Evolutionary conservation across 1,140 invertebrate genomes (phyloP).

Genomic region (Chlorops oryzae): DNA sequence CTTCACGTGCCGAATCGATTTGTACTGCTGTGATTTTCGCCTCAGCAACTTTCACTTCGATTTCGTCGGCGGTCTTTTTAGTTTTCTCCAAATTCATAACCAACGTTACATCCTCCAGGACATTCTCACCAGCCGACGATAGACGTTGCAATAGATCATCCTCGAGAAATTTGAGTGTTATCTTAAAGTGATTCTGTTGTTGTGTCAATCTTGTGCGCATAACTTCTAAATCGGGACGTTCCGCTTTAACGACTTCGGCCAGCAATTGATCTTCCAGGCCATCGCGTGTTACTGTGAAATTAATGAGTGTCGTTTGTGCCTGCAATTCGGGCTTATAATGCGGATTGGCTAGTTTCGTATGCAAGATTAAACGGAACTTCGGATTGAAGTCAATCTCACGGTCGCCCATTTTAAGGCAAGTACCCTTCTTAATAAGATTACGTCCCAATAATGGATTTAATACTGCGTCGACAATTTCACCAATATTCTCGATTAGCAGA

Average conservation of each 20-base stretch:
- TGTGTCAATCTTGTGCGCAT: conserved; percentile 71
- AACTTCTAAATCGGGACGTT: conserved; percentile 84
- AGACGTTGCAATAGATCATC: conserved; percentile 80
- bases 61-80: conserved; percentile 86
- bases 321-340: conserved; percentile 97
- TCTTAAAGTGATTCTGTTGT: conserved; percentile 93
- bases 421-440: conserved; percentile 79
- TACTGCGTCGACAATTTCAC: conserved; percentile 82
- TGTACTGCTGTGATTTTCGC: conserved; percentile 77
- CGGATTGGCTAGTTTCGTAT: conserved; percentile 91
- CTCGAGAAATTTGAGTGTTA: conserved; percentile 83
- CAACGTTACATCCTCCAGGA: conserved; percentile 81
- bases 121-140: conserved; percentile 83
- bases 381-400: conserved; percentile 84
- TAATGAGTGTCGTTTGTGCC: conserved; percentile 90
- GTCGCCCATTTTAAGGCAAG: conserved; percentile 74
- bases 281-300: conserved; percentile 90
- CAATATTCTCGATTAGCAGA: conserved; percentile 84
- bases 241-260: conserved; percentile 88
- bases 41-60: conserved; percentile 77
- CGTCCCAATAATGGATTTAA: conserved; percentile 83
- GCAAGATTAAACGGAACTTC: conserved; percentile 77
- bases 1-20: conserved; percentile 86
- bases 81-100: conserved; percentile 91
- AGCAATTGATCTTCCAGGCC: conserved; percentile 90